Evolutionary conservation across 2,888 invertebrate species (phyloP).

Genomic region (Drosophila histrio): DNA sequence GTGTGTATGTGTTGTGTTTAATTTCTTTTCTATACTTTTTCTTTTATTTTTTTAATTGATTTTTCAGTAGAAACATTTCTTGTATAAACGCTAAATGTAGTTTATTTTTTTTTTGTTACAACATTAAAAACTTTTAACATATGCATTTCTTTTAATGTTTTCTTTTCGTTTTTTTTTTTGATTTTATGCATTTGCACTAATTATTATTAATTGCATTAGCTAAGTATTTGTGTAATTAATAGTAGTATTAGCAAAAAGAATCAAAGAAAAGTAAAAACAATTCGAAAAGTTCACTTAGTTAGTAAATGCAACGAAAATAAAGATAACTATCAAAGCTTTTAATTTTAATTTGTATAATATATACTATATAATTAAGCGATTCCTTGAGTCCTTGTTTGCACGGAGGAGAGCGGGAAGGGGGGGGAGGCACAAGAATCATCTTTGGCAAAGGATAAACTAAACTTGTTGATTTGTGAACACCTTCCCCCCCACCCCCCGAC

Average conservation of each 20-base stretch:
- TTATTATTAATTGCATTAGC: slow-evolving; percentile 64
- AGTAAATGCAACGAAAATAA: slow-evolving; percentile 63
- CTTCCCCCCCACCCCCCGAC: background rate
- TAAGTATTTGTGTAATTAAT: slow-evolving; percentile 68
- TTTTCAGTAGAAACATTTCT: slow-evolving; percentile 61
- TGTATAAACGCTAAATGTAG: slow-evolving; percentile 62
- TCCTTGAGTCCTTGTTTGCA: slow-evolving; percentile 23
- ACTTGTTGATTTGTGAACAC: slow-evolving; percentile 47
- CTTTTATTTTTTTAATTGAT: slow-evolving; percentile 23
- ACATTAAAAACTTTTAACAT: slow-evolving; percentile 72
- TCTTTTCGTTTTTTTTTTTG: slow-evolving; percentile 40
- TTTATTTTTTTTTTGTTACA: slow-evolving; percentile 47
- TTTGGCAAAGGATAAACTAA: slow-evolving; percentile 58
- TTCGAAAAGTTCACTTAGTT: slow-evolving; percentile 38
- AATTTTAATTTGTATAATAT: slow-evolving; percentile 7
- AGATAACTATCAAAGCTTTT: slow-evolving; percentile 28
- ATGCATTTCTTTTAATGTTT: slow-evolving; percentile 40
- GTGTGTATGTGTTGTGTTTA: slow-evolving; percentile 18
- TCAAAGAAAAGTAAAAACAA: slow-evolving; percentile 27
- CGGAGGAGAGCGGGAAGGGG: background rate
- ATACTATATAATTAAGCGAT: slow-evolving; percentile 30
- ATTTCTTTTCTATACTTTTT: background rate
- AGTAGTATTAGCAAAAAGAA: slow-evolving; percentile 39
- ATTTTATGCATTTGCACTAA: slow-evolving; percentile 60
- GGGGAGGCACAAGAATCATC: slow-evolving; percentile 53